A percentile compares a stretch with the other conserved stretches of the same genome.
phyloP scores from a whole-genome alignment of 2,888 invertebrate species.

The Molorchus minor region DNA sequence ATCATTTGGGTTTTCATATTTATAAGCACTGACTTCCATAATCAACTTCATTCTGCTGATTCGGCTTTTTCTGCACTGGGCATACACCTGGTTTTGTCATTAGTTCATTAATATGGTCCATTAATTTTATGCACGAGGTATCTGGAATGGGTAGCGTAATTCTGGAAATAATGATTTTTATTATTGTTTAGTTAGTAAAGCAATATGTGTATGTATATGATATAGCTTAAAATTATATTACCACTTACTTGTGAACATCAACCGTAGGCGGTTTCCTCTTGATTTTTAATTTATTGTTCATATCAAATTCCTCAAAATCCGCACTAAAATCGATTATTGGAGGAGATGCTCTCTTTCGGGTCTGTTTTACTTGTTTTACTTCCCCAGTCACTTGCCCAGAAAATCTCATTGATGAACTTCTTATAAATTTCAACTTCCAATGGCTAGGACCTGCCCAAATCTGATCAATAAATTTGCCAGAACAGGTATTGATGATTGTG shows the following conservation, averaged over 20 bases:
- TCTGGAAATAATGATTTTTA: conserved; percentile 33
- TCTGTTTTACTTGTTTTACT: conserved; percentile 37
- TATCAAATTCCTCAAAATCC: conserved; percentile 27
- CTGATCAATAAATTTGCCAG: conserved; percentile 51
- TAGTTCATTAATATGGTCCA: conserved; percentile 35
- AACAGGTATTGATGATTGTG: conserved; percentile 62
- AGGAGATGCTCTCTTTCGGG: conserved; percentile 37
- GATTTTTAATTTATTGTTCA: conserved; percentile 24
- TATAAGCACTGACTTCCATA: conserved; percentile 62
- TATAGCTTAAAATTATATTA: neutral
- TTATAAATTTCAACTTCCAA: conserved; percentile 75
- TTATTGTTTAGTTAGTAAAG: neutral
- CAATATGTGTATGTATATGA: neutral
- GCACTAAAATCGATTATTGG: conserved; percentile 29
- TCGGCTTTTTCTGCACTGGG: conserved; percentile 28
- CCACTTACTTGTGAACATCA: conserved; percentile 36
- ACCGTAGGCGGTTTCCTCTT: conserved; percentile 34
- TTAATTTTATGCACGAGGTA: conserved; percentile 27
- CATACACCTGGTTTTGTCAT: conserved; percentile 40
- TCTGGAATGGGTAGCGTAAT: conserved; percentile 44
- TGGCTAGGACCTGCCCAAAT: conserved; percentile 86
- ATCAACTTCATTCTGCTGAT: conserved; percentile 43
- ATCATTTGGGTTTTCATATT: conserved; percentile 68
- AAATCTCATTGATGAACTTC: conserved; percentile 17
- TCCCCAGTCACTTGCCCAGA: neutral